Conservation (phyloP, 2,888 invertebrate species). For the Erynnis tages region DNA sequence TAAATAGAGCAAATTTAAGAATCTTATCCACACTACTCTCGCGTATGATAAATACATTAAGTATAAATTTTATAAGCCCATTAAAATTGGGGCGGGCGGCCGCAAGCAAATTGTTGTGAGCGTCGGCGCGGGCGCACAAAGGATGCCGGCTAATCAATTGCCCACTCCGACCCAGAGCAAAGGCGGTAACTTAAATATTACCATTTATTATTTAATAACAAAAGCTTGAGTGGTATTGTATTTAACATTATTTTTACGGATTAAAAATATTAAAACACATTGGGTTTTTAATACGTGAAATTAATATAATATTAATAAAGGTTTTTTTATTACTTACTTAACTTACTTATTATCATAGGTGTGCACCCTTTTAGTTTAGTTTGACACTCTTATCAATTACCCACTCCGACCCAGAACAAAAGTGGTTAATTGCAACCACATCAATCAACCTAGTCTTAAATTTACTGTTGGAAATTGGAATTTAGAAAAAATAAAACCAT, state of each 20-base stretch:
- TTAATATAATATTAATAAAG: too few relatives aligned
- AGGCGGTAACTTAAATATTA: conserved; percentile 36
- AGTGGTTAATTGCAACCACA: conserved; percentile 35
- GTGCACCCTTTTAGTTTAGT: too few relatives aligned
- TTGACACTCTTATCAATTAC: conserved; percentile 81
- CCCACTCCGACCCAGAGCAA: conserved; percentile 35
- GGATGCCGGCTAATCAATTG: conserved; percentile 77
- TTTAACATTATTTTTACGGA: neutral
- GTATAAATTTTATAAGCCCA: conserved; percentile 80
- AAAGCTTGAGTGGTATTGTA: neutral
- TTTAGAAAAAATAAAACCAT: too few relatives aligned
- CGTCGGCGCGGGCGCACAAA: conserved; percentile 72
- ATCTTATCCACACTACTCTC: conserved; percentile 49
- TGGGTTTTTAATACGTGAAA: too few relatives aligned
- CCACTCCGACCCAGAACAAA: conserved; percentile 32
- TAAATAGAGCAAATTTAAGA: neutral
- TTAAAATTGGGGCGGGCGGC: conserved; percentile 81
- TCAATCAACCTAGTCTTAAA: too few relatives aligned
- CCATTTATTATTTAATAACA: conserved; percentile 16
- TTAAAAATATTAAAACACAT: too few relatives aligned
- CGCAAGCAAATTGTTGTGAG: conserved; percentile 78
- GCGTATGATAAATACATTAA: conserved; percentile 77
- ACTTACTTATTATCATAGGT: too few relatives aligned
- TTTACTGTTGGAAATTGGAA: too few relatives aligned
- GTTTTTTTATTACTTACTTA: too few relatives aligned